Evolutionary conservation across 2,888 invertebrate species (phyloP).

Genomic region (Cephalotes varians): DNA sequence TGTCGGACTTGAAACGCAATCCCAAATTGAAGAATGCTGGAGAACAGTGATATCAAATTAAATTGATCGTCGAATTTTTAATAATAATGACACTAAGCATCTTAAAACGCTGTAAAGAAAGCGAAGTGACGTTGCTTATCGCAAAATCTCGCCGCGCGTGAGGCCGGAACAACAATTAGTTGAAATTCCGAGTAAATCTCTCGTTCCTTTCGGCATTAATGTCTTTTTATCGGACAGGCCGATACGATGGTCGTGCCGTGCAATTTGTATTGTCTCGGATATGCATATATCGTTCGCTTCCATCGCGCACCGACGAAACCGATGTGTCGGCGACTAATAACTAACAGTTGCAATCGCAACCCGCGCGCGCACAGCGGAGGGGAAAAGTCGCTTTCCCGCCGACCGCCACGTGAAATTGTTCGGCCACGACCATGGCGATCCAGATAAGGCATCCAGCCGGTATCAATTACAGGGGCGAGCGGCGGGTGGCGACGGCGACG

Average conservation of each 20-base stretch:
- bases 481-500: constrained; percentile 57
- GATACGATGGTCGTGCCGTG: constrained; percentile 27
- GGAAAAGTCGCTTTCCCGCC: constrained; percentile 40
- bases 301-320: background rate
- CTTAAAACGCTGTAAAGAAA: too few species aligned
- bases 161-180: constrained; percentile 16
- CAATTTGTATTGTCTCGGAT: constrained; percentile 35
- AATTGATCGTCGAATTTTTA: too few species aligned
- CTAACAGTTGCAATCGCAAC: constrained; percentile 32
- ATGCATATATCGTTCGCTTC: constrained; percentile 14
- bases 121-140: constrained; percentile 35
- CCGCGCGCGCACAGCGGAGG: background rate
- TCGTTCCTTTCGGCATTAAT: constrained; percentile 22
- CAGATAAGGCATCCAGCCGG: constrained; percentile 74
- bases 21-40: too few species aligned
- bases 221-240: constrained; percentile 41
- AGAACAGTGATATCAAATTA: too few species aligned
- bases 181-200: constrained; percentile 34
- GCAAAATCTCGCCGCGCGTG: background rate
- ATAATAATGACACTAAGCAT: too few species aligned
- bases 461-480: constrained; percentile 76
- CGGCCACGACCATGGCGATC: constrained; percentile 65
- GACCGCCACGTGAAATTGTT: constrained; percentile 50
- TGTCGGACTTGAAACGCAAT: too few species aligned
- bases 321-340: background rate